These are phyloP conservation scores for Aphrocallistes beatrix DNA, from an alignment of 37 sponge, comb jelly and placozoan species.

Conservation along the genomic window DNA sequence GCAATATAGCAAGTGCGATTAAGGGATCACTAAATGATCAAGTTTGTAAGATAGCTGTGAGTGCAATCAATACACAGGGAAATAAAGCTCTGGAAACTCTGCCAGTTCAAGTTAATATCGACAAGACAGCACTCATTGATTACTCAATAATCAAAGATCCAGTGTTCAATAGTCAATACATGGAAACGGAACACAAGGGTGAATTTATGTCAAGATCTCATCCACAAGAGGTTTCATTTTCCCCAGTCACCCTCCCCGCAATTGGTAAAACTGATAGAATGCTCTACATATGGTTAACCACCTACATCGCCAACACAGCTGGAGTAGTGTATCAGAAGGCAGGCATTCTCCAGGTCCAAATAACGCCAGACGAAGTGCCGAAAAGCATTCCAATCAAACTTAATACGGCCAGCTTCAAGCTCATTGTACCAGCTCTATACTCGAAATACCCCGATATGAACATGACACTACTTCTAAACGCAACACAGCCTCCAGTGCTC, in stretches of 20 bases:
- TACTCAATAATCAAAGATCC: constrained; percentile 46
- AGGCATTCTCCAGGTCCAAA: constrained; percentile 31
- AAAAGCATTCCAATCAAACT: constrained; percentile 25
- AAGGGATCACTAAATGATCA: constrained; percentile 51
- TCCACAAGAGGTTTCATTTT: constrained; percentile 55
- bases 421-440: constrained; percentile 24
- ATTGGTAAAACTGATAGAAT: constrained; percentile 30
- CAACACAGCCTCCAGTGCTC: constrained; percentile 2
- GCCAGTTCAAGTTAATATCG: constrained; percentile 54
- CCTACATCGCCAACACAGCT: constrained; percentile 71
- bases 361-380: constrained; percentile 23
- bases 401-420: constrained; percentile 21
- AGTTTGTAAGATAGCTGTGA: constrained; percentile 37
- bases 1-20: constrained; percentile 41
- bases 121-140: constrained; percentile 43
- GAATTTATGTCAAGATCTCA: constrained; percentile 48
- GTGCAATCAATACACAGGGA: constrained; percentile 62
- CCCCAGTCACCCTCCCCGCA: constrained; percentile 53
- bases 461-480: neutral
- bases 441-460: constrained; percentile 22
- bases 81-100: constrained; percentile 71
- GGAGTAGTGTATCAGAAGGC: constrained; percentile 60
- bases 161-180: constrained; percentile 34
- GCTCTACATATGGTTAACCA: constrained; percentile 75
- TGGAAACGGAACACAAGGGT: constrained; percentile 69